Conservation (phyloP, 2,888 invertebrate genomes). For the Dolichomitus sp. region DNA sequence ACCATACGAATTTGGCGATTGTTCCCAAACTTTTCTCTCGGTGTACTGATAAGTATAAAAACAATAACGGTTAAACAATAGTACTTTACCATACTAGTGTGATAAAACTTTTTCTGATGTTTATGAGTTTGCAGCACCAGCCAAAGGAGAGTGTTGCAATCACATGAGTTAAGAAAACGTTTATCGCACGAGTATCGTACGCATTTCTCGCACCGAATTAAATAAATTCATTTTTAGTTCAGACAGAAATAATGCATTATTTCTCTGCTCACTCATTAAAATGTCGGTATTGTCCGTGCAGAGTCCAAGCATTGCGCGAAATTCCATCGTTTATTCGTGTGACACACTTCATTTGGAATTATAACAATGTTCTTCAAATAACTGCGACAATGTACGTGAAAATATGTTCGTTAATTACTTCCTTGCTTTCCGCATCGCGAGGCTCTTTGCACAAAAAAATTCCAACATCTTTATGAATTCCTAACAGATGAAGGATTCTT, state of each 20-base stretch:
- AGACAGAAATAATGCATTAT: background rate
- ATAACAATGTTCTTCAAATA: background rate
- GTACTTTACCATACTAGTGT: no score
- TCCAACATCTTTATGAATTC: constrained; percentile 9
- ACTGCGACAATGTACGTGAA: background rate
- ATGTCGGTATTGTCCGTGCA: constrained; percentile 29
- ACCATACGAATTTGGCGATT: no score
- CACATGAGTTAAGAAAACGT: no score
- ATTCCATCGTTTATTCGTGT: constrained; percentile 23
- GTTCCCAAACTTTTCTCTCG: no score
- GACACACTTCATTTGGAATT: background rate
- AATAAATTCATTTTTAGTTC: constrained; percentile 55
- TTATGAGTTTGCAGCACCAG: no score
- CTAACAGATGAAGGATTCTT: constrained; percentile 5
- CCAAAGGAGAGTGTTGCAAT: no score
- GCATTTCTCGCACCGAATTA: no score
- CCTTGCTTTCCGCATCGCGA: background rate
- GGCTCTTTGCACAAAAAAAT: background rate
- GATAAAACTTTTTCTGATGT: no score
- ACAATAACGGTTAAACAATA: no score
- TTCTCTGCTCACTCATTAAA: constrained; percentile 38
- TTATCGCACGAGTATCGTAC: no score
- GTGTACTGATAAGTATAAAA: constrained; percentile 52
- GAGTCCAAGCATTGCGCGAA: background rate
- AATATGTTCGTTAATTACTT: constrained; percentile 14